A percentile compares a stretch with the other conserved stretches of the same genome.
These are phyloP conservation scores for Neelides sp. DNA, from an alignment of 1,140 invertebrate genomes.

Conservation along the genomic window DNA sequence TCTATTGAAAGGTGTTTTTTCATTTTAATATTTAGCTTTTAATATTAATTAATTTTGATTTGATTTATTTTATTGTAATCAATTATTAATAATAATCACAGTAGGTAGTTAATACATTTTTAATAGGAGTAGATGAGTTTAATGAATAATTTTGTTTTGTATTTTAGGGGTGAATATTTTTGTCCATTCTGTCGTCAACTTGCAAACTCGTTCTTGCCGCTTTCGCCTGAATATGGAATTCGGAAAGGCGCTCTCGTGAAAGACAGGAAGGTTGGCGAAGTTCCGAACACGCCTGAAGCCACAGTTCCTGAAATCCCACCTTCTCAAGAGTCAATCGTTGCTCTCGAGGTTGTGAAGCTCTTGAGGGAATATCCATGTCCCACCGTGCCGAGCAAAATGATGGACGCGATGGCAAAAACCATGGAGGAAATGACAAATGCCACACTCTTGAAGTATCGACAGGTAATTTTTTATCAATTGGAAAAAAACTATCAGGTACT, in stretches of 20 bases:
- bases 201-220: constrained; percentile 79
- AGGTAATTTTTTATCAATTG: constrained; percentile 13
- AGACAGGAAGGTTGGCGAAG: constrained; percentile 41
- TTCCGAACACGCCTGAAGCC: constrained; percentile 38
- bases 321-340: constrained; percentile 23
- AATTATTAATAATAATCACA: no score
- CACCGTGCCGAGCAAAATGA: constrained; percentile 53
- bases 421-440: constrained; percentile 85
- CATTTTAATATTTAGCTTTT: no score
- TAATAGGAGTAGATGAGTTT: constrained; percentile 3
- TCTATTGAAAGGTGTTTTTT: constrained; percentile 49
- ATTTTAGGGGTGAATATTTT: constrained; percentile 67
- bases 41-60: no score
- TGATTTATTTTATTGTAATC: no score
- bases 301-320: constrained; percentile 28
- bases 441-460: constrained; percentile 49
- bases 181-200: constrained; percentile 88
- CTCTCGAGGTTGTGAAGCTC: constrained; percentile 37
- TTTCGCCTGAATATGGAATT: constrained; percentile 65
- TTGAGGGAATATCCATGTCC: constrained; percentile 53
- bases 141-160: constrained; percentile 12
- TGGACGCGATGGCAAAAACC: constrained; percentile 66
- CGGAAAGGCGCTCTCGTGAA: constrained; percentile 45
- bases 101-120: no score
- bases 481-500: constrained; percentile 4